Conservation (phyloP, 2,113 vertebrate genomes). For the Xenopus laevis region DNA sequence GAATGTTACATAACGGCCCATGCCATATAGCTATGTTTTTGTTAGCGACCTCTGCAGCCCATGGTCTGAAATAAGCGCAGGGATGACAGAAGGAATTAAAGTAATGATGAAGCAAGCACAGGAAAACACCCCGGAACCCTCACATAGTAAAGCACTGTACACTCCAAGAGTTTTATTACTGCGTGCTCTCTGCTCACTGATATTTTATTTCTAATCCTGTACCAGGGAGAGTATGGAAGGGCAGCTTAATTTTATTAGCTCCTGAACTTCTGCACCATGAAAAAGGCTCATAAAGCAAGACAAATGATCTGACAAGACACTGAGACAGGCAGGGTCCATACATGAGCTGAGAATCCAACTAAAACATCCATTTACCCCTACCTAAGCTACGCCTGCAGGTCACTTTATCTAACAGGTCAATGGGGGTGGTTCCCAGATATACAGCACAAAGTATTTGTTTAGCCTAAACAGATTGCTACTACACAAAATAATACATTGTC, state of each 20-base stretch:
- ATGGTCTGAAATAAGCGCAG: too few species aligned
- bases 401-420: too few species aligned
- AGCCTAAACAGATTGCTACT: too few species aligned
- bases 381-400: too few species aligned
- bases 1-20: too few species aligned
- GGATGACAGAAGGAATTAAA: too few species aligned
- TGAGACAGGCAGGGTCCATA: background rate
- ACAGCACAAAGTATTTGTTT: too few species aligned
- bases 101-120: too few species aligned
- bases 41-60: too few species aligned
- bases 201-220: constrained; percentile 6
- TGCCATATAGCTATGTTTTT: too few species aligned
- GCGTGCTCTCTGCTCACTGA: background rate
- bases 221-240: background rate
- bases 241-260: background rate
- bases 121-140: background rate
- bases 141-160: background rate
- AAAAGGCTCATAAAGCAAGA: constrained; percentile 14
- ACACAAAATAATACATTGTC: too few species aligned
- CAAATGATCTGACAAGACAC: background rate
- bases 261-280: background rate
- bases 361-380: too few species aligned
- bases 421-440: background rate
- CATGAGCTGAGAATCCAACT: background rate
- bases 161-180: background rate